Percentiles rank a stretch among this genome's conserved stretches.
Conservation (phyloP, 2,888 invertebrate species). For the Lagria hirta region DNA sequence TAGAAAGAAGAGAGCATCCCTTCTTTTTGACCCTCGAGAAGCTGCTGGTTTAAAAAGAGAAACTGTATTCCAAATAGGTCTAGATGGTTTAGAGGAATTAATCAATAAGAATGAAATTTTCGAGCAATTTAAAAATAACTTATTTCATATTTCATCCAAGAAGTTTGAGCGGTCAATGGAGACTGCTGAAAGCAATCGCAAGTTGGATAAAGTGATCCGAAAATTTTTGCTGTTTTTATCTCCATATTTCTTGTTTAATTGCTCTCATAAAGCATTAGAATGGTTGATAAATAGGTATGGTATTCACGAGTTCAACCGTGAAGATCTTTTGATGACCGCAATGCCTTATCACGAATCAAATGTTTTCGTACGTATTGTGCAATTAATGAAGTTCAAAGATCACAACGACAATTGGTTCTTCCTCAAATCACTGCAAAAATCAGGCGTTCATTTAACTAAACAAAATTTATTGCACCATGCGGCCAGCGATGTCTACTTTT, state of each 20-base stretch:
- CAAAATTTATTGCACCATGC: slow-evolving; percentile 73
- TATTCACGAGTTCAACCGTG: slow-evolving; percentile 85
- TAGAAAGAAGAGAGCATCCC: slow-evolving; percentile 73
- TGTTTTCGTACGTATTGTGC: slow-evolving; percentile 80
- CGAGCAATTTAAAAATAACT: slow-evolving; percentile 67
- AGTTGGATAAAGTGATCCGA: slow-evolving; percentile 72
- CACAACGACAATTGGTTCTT: slow-evolving; percentile 72
- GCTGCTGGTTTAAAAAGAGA: slow-evolving; percentile 84
- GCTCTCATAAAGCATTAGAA: slow-evolving; percentile 88
- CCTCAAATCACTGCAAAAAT: slow-evolving; percentile 72
- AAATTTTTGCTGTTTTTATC: slow-evolving; percentile 79
- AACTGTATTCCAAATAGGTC: slow-evolving; percentile 83
- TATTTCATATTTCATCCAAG: slow-evolving; percentile 77
- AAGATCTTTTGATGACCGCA: slow-evolving; percentile 76
- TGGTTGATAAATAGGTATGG: slow-evolving; percentile 91
- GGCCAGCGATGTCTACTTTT: slow-evolving; percentile 62
- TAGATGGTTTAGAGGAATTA: slow-evolving; percentile 83
- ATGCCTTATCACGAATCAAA: slow-evolving; percentile 93
- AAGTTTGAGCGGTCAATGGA: slow-evolving; percentile 82
- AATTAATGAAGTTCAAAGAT: slow-evolving; percentile 69
- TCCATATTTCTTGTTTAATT: slow-evolving; percentile 84
- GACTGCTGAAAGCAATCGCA: slow-evolving; percentile 70
- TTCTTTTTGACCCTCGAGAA: slow-evolving; percentile 87
- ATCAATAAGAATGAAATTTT: slow-evolving; percentile 73
- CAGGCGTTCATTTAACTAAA: slow-evolving; percentile 74